phyloP scores from a whole-genome alignment of 2,888 invertebrate species.

The Eurytoma adleriae region DNA sequence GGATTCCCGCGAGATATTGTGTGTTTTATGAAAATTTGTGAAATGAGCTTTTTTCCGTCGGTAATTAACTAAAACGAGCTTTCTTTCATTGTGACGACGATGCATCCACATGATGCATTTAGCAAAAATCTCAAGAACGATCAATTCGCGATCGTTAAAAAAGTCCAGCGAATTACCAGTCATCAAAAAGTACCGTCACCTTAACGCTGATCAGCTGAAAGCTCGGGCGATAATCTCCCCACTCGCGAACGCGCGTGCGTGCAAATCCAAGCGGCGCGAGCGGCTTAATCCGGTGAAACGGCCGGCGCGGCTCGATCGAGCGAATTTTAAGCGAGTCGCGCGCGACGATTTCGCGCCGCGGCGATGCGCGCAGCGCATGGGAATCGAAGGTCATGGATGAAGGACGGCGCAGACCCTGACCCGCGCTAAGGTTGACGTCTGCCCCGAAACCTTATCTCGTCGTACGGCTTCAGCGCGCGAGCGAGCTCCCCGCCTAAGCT shows the following conservation, averaged over 20 bases:
- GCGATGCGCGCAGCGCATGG: not conserved
- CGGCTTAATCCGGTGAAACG: not conserved
- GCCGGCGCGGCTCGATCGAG: not conserved
- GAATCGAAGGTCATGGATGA: slow-evolving; percentile 49
- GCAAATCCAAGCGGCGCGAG: not conserved
- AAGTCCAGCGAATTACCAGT: too few species aligned
- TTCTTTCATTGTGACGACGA: too few species aligned
- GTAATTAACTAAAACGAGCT: too few species aligned
- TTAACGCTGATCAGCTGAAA: not conserved
- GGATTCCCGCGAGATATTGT: too few species aligned
- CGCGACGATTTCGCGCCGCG: not conserved
- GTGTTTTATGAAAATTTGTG: too few species aligned
- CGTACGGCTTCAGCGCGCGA: slow-evolving; percentile 67
- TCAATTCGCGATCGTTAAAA: too few species aligned
- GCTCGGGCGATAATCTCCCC: not conserved
- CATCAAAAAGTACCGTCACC: too few species aligned
- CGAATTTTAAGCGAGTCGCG: not conserved
- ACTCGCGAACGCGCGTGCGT: not conserved
- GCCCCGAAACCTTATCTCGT: slow-evolving; percentile 69
- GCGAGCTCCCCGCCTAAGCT: slow-evolving; percentile 2
- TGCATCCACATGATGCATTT: too few species aligned
- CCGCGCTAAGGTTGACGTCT: slow-evolving; percentile 67
- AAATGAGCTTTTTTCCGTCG: too few species aligned
- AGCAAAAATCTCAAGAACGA: too few species aligned
- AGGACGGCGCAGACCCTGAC: slow-evolving; percentile 62